A percentile compares a stretch with the other conserved stretches of the same genome.
Evolutionary conservation across 2,797 vertebrate species (phyloP).

Genomic region (Eptatretus atami): DNA sequence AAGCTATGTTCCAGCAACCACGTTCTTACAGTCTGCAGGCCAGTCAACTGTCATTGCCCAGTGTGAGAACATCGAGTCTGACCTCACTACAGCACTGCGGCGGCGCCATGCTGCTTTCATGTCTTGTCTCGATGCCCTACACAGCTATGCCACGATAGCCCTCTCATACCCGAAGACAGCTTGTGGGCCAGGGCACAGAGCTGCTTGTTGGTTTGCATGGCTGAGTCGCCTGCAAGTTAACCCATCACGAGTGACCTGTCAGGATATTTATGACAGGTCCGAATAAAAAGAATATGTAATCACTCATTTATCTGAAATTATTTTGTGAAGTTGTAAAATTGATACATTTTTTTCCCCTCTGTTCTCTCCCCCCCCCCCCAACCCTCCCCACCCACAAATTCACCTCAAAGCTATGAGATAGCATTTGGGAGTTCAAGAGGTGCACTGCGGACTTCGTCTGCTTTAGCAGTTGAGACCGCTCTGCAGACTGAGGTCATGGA

Average conservation of each 20-base stretch:
- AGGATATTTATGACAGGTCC: conserved; percentile 62
- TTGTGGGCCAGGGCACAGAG: conserved; percentile 37
- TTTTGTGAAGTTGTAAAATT: background rate
- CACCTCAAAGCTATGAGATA: conserved; percentile 35
- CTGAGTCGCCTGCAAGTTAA: conserved; percentile 62
- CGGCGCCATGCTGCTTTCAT: conserved; percentile 51
- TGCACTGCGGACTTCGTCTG: conserved; percentile 35
- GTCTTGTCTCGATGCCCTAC: conserved; percentile 60
- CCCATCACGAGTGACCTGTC: conserved; percentile 53
- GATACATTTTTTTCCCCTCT: background rate
- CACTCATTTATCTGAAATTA: background rate
- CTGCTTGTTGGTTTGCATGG: conserved; percentile 82
- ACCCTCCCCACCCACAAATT: background rate
- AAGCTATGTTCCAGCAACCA: conserved; percentile 77
- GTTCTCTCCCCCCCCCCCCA: background rate
- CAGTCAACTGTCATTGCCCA: conserved; percentile 82
- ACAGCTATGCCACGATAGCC: conserved; percentile 83
- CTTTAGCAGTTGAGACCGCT: conserved; percentile 47
- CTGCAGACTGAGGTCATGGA: conserved; percentile 57
- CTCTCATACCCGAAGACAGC: conserved; percentile 60
- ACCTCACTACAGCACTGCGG: conserved; percentile 48
- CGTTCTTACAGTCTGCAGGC: conserved; percentile 79
- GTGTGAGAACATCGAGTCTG: conserved; percentile 63
- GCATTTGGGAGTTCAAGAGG: conserved; percentile 54
- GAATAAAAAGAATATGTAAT: conserved; percentile 9